phyloP scores from a whole-genome alignment of 2,797 vertebrate species.

The Hozukius guyotensis region DNA sequence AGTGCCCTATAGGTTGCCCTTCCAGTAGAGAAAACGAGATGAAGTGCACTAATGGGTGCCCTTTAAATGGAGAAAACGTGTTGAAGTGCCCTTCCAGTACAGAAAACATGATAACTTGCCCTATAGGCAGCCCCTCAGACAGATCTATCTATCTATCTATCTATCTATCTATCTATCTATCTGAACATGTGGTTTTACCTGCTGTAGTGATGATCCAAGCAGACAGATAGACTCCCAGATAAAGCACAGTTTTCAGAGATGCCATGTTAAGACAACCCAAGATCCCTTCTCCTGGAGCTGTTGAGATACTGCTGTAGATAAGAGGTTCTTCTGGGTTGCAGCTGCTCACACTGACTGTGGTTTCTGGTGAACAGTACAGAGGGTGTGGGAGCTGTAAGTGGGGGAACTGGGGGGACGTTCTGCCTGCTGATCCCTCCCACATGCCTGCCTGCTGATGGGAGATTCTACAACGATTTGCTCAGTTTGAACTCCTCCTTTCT shows the following conservation, averaged over 20 bases:
- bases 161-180: background rate
- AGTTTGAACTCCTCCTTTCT: background rate
- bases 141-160: background rate
- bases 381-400: constrained; percentile 1
- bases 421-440: constrained; percentile 49
- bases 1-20: too few species aligned
- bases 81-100: background rate
- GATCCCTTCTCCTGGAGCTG: background rate
- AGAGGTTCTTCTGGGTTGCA: background rate
- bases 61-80: too few species aligned
- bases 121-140: background rate
- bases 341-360: background rate
- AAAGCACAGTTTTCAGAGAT: constrained; percentile 16
- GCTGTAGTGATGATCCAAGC: constrained; percentile 14
- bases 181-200: constrained; percentile 45
- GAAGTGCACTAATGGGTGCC: too few species aligned
- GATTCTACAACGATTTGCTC: background rate
- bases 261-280: constrained; percentile 19
- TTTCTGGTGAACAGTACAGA: background rate
- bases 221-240: constrained; percentile 40
- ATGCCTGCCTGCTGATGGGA: constrained; percentile 20
- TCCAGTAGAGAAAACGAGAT: too few species aligned
- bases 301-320: background rate
- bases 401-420: constrained; percentile 23
- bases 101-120: background rate